phyloP scores from a whole-genome alignment of 2,888 invertebrate genomes.

The Gonocerus acuteangulatus region DNA sequence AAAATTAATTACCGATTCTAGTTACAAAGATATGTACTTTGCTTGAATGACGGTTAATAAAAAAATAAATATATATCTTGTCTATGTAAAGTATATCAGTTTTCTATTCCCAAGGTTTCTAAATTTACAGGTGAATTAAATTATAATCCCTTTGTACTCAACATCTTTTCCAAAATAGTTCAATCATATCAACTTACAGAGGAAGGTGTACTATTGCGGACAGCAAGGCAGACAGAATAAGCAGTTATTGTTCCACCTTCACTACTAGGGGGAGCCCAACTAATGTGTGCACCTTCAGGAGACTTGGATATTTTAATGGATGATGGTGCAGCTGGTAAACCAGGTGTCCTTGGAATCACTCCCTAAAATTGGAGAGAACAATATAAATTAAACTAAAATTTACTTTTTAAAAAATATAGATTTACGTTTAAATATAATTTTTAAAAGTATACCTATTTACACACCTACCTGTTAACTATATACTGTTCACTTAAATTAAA shows the following conservation, averaged over 20 bases:
- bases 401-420: too few species aligned
- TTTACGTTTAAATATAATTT: too few species aligned
- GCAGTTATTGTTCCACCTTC: conserved; percentile 86
- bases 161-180: not conserved
- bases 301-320: conserved; percentile 96
- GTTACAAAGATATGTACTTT: not conserved
- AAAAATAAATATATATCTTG: too few species aligned
- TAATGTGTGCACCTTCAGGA: conserved; percentile 86
- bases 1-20: too few species aligned
- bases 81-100: too few species aligned
- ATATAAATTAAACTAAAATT: conserved; percentile 1
- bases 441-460: too few species aligned
- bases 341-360: not conserved
- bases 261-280: conserved; percentile 96
- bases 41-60: too few species aligned
- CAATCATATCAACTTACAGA: conserved; percentile 17
- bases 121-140: too few species aligned
- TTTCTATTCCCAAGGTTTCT: too few species aligned
- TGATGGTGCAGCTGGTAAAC: conserved; percentile 89
- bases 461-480: too few species aligned
- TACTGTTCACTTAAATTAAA: too few species aligned
- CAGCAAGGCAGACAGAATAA: conserved; percentile 95
- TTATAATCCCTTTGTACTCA: not conserved
- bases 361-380: not conserved
- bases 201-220: conserved; percentile 46